Conservation (phyloP, 2,888 invertebrate genomes). For the Petrophora chlorosata region DNA sequence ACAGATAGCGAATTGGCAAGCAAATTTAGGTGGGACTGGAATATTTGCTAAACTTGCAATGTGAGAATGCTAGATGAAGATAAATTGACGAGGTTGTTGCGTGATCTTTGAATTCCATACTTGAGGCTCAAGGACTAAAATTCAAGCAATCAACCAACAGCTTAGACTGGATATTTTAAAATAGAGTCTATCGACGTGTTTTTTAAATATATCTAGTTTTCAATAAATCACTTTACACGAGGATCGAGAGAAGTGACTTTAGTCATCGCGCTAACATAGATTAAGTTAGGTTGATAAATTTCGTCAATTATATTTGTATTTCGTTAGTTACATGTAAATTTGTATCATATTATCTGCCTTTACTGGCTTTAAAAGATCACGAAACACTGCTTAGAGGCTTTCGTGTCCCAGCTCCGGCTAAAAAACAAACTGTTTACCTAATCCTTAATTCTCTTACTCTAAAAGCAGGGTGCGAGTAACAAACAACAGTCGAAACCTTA, state of each 20-base stretch:
- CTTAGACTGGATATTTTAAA: no score
- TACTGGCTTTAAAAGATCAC: no score
- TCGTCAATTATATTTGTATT: no score
- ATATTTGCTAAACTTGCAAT: constrained; percentile 13
- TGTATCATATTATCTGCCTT: no score
- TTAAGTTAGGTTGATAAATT: no score
- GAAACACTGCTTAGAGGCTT: not conserved
- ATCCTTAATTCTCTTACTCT: constrained; percentile 25
- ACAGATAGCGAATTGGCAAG: constrained; percentile 31
- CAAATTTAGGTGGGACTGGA: constrained; percentile 28
- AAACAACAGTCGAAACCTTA: constrained; percentile 66
- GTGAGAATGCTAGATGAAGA: constrained; percentile 9
- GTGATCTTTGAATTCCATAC: not conserved
- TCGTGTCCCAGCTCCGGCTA: not conserved
- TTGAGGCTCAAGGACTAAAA: not conserved
- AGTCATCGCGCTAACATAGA: no score
- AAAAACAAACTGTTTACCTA: constrained; percentile 7
- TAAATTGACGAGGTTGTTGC: constrained; percentile 7
- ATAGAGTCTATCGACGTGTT: no score
- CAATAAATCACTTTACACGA: no score
- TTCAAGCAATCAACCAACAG: no score
- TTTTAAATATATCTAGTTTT: no score
- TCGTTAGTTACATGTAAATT: no score
- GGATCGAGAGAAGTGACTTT: no score
- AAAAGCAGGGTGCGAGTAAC: constrained; percentile 54